Evolutionary conservation across 1,140 invertebrate species (phyloP), one percentile per base, ranked within the genome.

Genomic region (Caerostris extrusa): DNA sequence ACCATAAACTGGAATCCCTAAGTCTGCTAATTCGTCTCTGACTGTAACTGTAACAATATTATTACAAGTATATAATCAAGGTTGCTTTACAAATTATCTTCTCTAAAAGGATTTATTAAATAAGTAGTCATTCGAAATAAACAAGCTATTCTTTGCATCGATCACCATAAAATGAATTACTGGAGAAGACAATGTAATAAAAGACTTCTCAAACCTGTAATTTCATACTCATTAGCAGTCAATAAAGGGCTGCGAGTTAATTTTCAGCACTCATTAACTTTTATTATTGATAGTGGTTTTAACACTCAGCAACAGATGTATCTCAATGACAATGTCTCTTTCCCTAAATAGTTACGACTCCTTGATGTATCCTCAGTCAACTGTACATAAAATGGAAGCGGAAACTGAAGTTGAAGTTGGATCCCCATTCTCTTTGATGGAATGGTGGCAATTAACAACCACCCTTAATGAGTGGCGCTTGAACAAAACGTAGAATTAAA

Each of bases 391-490:
- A 83, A 83, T 56, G 10, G 10, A n/a, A 83, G 82, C 55, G 82
- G 50, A 77, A 77, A 77, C 71, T 53, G 34, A 77, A 77, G 71
- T 77, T 77, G 71, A 77, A 77, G 71, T 77, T 34, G 71, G 34
- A 50, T 50, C 71, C 53, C 71, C 71, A 88, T 19, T 61, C 61
- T 58, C 61, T 88, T 67, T 64, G 58, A 55, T 61, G 19, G 50
- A 88, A 67, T 88, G n/a, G 86, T 88, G 86, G n/a, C 71, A 91
- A 89, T 89, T 91, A 91, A 91, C 90, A 83, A 81, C 58, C 58
- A 5, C 58, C 34, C 17, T 64, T 91, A 91, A 93, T 82, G 77
- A 83, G 58, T 19, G 64, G 55, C 14, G 61, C 60, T 69, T 83
- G 4, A 85, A 58, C 82, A 86, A 92, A 92, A 92, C 55, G 77